phyloP scores from a whole-genome alignment of 2,888 invertebrate genomes.

The Teleiodes luculella region DNA sequence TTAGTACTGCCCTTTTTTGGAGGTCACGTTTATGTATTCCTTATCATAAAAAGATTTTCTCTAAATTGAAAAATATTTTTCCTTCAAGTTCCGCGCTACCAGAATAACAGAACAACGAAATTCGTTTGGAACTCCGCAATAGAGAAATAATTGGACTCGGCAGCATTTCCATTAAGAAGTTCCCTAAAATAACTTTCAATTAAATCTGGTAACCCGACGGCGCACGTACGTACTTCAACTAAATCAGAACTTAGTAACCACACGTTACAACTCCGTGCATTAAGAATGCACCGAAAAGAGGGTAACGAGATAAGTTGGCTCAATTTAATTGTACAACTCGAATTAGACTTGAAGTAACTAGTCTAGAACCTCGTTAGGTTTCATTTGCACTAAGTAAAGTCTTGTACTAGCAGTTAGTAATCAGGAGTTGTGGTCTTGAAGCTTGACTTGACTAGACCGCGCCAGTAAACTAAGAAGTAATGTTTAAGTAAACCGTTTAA shows the following conservation, averaged over 20 bases:
- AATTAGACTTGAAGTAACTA: conserved; percentile 3
- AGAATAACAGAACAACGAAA: too few relatives aligned
- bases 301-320: conserved; percentile 10
- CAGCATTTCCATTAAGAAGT: too few relatives aligned
- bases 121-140: too few relatives aligned
- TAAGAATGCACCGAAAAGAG: conserved; percentile 18
- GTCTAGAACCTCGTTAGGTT: conserved; percentile 11
- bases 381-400: conserved; percentile 15
- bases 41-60: too few relatives aligned
- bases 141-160: too few relatives aligned
- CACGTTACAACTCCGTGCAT: conserved; percentile 12
- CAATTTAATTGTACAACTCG: conserved; percentile 16
- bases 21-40: too few relatives aligned
- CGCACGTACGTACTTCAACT: not conserved
- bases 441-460: too few relatives aligned
- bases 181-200: not conserved
- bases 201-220: not conserved
- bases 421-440: not conserved
- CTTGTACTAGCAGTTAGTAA: not conserved
- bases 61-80: too few relatives aligned
- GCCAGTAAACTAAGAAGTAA: too few relatives aligned
- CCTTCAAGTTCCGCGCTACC: too few relatives aligned
- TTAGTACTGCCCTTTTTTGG: too few relatives aligned
- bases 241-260: not conserved
- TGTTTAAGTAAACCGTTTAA: too few relatives aligned